Evolutionary conservation across 2,888 invertebrate species (phyloP).

Genomic region (Dryobotodes eremita): DNA sequence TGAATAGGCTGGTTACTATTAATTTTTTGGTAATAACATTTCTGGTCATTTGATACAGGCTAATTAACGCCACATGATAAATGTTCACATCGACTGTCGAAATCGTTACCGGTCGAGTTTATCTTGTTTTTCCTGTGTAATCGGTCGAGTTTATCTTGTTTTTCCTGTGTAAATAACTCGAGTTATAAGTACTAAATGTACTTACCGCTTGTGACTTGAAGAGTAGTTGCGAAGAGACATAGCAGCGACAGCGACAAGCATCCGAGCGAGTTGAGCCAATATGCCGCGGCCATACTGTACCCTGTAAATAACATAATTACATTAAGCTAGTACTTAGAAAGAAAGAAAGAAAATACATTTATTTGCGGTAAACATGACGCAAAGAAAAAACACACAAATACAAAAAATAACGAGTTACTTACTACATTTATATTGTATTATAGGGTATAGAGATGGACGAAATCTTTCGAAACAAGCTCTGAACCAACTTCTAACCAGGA

Average conservation of each 20-base stretch:
- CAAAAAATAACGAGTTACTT: too few species aligned
- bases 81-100: not conserved
- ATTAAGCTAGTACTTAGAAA: not conserved
- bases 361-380: too few species aligned
- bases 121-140: too few species aligned
- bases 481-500: not conserved
- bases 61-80: not conserved
- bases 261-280: constrained; percentile 95
- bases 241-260: constrained; percentile 94
- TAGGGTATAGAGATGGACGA: not conserved
- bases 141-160: not conserved
- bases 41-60: not conserved
- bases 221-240: constrained; percentile 94
- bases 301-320: constrained; percentile 85
- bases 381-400: too few species aligned
- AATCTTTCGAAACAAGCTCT: not conserved
- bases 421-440: not conserved
- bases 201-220: constrained; percentile 95
- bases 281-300: constrained; percentile 96
- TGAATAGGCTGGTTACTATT: not conserved
- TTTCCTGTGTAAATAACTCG: not conserved
- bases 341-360: too few species aligned
- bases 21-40: not conserved
- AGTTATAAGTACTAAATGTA: constrained; percentile 62
- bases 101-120: not conserved